Evolutionary conservation across 2,797 vertebrate species (phyloP).

Genomic region (Tapirus indicus): DNA sequence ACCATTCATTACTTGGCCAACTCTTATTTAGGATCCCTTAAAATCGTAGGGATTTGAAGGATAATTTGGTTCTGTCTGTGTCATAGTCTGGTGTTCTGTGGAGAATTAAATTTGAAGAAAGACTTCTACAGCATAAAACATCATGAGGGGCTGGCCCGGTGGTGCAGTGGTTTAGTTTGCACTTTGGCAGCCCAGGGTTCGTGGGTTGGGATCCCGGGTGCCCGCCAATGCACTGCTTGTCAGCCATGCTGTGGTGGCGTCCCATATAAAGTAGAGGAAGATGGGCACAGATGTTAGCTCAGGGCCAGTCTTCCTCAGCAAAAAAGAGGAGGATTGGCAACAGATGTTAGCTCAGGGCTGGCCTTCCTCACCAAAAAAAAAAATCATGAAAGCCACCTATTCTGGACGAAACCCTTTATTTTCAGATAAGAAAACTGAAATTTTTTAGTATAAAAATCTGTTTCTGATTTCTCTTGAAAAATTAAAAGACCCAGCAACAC

Average conservation of each 20-base stretch:
- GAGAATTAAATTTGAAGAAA: constrained; percentile 42
- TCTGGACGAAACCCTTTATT: neutral
- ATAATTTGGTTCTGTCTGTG: neutral
- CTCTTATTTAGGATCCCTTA: neutral
- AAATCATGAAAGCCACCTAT: neutral
- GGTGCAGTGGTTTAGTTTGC: too few species aligned
- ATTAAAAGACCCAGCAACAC: neutral
- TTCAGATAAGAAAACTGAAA: neutral
- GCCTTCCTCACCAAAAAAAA: neutral
- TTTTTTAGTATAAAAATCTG: neutral
- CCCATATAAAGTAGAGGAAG: too few species aligned
- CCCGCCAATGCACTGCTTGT: too few species aligned
- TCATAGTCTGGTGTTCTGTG: neutral
- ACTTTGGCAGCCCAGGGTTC: too few species aligned
- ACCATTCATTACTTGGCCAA: neutral
- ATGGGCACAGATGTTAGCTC: too few species aligned
- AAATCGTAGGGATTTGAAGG: neutral
- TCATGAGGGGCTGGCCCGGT: too few species aligned
- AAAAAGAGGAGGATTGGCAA: too few species aligned
- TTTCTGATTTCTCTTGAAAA: constrained; percentile 16
- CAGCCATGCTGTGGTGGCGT: too few species aligned
- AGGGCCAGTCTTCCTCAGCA: too few species aligned
- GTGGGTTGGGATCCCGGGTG: too few species aligned
- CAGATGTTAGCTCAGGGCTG: too few species aligned
- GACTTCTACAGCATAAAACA: neutral